Evolutionary conservation across 2,888 invertebrate species (phyloP).

Genomic region (Carpatolechia fugitivella): DNA sequence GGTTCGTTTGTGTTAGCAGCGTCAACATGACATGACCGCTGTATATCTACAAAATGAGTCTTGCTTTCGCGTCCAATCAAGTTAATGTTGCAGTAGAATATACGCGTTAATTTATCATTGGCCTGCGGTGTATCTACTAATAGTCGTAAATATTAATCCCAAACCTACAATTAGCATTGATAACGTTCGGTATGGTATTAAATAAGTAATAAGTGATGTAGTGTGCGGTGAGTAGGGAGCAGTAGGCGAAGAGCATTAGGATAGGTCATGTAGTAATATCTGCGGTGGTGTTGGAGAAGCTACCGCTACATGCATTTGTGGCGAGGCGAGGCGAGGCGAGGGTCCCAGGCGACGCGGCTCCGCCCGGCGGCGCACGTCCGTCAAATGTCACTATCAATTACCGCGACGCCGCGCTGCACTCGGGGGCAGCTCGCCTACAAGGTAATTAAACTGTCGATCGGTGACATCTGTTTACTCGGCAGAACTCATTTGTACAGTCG

Average conservation of each 20-base stretch:
- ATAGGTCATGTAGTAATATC: background rate
- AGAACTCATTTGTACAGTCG: slow-evolving; percentile 19
- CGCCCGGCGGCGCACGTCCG: slow-evolving; percentile 60
- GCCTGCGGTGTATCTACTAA: slow-evolving; percentile 6
- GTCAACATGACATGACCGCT: slow-evolving; percentile 51
- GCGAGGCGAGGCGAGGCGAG: slow-evolving; percentile 22
- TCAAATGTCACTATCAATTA: slow-evolving; percentile 77
- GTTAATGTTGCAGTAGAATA: background rate
- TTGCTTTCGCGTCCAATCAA: background rate
- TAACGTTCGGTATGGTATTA: slow-evolving; percentile 11
- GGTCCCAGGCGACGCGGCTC: slow-evolving; percentile 55
- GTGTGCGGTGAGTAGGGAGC: slow-evolving; percentile 1
- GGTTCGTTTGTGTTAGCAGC: slow-evolving; percentile 69
- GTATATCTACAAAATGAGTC: background rate
- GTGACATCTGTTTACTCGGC: slow-evolving; percentile 26
- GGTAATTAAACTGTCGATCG: slow-evolving; percentile 55
- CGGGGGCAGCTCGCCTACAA: slow-evolving; percentile 36
- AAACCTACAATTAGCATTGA: slow-evolving; percentile 9
- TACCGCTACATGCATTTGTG: slow-evolving; percentile 8
- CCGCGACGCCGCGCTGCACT: slow-evolving; percentile 43
- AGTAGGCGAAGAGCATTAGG: background rate
- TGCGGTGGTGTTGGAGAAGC: background rate
- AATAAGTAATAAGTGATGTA: slow-evolving; percentile 6
- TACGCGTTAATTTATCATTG: slow-evolving; percentile 8
- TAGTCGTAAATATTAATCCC: slow-evolving; percentile 14